Percentiles rank a stretch among this genome's conserved stretches.
Conservation (phyloP, 1,140 invertebrate species). For the Rhopalosiphum padi region DNA sequence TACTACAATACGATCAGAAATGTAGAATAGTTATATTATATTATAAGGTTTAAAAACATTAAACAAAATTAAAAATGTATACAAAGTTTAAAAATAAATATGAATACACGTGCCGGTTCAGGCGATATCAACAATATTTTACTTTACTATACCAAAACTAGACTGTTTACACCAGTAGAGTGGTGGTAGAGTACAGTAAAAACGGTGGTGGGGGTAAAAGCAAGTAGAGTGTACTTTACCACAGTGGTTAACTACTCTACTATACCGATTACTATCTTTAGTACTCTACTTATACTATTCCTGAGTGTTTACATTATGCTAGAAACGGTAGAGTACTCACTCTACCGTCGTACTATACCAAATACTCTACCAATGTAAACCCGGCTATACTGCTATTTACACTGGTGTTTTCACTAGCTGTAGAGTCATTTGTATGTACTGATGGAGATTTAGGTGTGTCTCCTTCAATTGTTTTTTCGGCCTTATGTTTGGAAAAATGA, state of each 20-base stretch:
- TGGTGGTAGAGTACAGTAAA: constrained; percentile 32
- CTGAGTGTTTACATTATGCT: constrained; percentile 36
- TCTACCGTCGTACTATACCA: constrained; percentile 35
- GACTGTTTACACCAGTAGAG: constrained; percentile 23
- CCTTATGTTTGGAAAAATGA: too few relatives aligned
- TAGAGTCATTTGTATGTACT: too few relatives aligned
- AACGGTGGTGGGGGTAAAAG: constrained; percentile 30
- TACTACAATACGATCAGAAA: neutral
- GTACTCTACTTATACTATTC: constrained; percentile 32
- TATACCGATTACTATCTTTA: constrained; percentile 30
- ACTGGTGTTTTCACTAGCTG: too few relatives aligned
- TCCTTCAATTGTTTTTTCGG: too few relatives aligned
- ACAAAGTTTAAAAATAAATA: constrained; percentile 10
- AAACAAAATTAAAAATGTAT: too few relatives aligned
- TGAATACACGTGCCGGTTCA: constrained; percentile 8
- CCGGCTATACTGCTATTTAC: neutral
- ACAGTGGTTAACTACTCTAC: constrained; percentile 29
- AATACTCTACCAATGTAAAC: constrained; percentile 34
- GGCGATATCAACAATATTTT: constrained; percentile 22
- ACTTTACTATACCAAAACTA: constrained; percentile 37
- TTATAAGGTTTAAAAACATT: too few relatives aligned
- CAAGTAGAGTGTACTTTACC: constrained; percentile 42
- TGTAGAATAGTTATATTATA: too few relatives aligned
- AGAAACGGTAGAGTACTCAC: constrained; percentile 7
- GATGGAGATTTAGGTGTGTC: too few relatives aligned